Evolutionary conservation across 2,888 invertebrate genomes (phyloP), one percentile per base, ranked within the genome.

Genomic region (Plagodis pulveraria): DNA sequence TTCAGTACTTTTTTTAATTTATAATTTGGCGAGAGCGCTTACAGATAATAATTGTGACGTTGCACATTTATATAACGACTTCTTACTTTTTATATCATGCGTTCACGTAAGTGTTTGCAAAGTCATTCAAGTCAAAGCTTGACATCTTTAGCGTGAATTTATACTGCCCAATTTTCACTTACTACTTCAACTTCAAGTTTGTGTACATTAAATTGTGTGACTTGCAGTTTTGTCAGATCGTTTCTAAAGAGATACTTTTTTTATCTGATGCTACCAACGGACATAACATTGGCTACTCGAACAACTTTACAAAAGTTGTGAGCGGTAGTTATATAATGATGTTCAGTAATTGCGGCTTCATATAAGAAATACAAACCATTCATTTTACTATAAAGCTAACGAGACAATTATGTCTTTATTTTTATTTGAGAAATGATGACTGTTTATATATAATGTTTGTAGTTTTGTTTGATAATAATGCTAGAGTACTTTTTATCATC

Each of bases 31-130:
- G 80, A 81, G 80, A 83, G 78, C 62, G 70, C 75, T 78, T 70
- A 74, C 73, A 69, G 69, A 76, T 42, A 53, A 58, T 55, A 52
- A 76, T 72, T 78, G 70, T 76, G 74, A 78, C 69, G 72, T 65
- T 71, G 66, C 71, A 45, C 63, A 71, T 86, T 87, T 86, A 83
- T 78, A 76, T 85, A 86, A 87, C 75, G 32, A 66, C 72, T 77
- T 81, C 80, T 80, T 77, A 74, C 73, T 80, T 83, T 80, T 76
- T 69, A 74, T 76, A 52, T 49, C 51, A 35, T 59, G 66, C 71
- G 48, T 58, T 62, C 69, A 73, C 67, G 53, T 58, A 61, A 61
- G 65, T 58, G 56, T 58, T 58, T 58, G 56, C 56, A 47, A 43
- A 62, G 60, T 69, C 63, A 60, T 67, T 63, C 62, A 54, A 57